Percentiles rank a stretch among this genome's conserved stretches.
Conservation (phyloP, 2,797 vertebrate genomes). For the Protosalanx chinensis region DNA sequence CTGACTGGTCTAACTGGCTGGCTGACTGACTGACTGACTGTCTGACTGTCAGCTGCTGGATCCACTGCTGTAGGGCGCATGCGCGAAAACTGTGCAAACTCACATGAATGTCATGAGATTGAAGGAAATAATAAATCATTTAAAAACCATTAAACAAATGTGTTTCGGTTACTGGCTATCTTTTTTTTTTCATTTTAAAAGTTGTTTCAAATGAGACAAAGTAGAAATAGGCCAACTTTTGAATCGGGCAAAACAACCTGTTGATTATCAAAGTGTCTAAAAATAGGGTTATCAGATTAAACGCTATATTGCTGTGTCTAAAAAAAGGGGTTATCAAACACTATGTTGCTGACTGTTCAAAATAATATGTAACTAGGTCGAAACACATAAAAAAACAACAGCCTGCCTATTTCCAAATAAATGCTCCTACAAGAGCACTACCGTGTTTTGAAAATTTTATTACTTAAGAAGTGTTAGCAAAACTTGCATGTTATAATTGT, state of each 20-base stretch:
- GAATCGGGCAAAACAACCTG: no score
- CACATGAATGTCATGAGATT: conserved; percentile 7
- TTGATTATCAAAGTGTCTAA: background rate
- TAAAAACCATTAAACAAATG: background rate
- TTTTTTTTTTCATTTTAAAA: no score
- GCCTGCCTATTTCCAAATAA: background rate
- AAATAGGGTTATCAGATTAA: background rate
- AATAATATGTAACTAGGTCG: no score
- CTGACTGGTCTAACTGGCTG: no score
- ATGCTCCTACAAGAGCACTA: no score
- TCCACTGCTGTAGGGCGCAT: background rate
- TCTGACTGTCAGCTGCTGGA: background rate
- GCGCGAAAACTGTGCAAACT: background rate
- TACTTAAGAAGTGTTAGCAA: no score
- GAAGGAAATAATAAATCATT: no score
- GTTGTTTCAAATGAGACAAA: no score
- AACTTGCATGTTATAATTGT: background rate
- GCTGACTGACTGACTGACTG: no score
- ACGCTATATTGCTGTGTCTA: background rate
- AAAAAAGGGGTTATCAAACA: background rate
- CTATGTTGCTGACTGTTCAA: background rate
- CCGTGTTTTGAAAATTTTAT: no score
- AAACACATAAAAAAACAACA: background rate
- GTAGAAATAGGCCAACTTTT: no score
- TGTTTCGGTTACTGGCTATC: background rate